Conservation (phyloP, 2,113 vertebrate species). For the Apaloderma vittatum region DNA sequence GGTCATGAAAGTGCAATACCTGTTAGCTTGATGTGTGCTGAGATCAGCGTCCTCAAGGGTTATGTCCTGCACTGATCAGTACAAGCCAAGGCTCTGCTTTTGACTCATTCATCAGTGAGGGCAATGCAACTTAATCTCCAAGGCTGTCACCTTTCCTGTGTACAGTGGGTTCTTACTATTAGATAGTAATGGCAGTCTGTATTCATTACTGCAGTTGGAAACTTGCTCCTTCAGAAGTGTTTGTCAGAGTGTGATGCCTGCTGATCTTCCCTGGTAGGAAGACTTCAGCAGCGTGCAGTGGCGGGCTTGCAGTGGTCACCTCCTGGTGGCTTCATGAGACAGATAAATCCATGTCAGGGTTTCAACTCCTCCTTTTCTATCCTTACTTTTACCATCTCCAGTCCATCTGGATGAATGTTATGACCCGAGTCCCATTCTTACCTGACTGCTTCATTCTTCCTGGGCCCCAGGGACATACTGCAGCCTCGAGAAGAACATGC, state of each 20-base stretch:
- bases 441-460: not conserved
- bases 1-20: not conserved
- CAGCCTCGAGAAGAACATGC: not conserved
- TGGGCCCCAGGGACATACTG: not conserved
- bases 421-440: not conserved
- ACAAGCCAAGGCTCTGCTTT: not conserved
- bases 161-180: not conserved
- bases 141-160: not conserved
- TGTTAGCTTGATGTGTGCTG: rapidly evolving
- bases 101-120: not conserved
- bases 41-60: not conserved
- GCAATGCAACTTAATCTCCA: not conserved
- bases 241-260: not conserved
- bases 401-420: not conserved
- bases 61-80: not conserved
- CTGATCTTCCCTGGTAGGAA: not conserved
- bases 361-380: not conserved
- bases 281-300: rapidly evolving
- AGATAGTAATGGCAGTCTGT: not conserved
- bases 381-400: not conserved
- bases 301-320: not conserved
- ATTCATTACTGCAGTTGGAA: not conserved
- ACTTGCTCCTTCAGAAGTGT: not conserved
- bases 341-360: not conserved
- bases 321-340: not conserved